Evolutionary conservation across 2,797 vertebrate genomes (phyloP), one percentile per base, ranked within the genome.

Genomic region (Sebastes itinus): DNA sequence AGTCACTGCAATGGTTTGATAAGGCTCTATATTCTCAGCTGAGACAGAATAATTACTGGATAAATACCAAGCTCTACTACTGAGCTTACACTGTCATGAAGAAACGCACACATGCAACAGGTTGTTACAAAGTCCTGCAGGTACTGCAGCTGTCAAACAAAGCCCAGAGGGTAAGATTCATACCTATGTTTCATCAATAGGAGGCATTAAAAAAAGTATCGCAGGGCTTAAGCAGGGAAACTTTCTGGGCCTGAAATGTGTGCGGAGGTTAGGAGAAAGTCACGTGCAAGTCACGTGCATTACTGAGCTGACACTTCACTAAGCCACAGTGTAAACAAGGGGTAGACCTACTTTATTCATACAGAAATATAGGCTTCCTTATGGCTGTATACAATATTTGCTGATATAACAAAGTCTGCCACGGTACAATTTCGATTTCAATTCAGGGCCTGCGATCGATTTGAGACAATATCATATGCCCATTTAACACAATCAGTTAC

Each of bases 101-200:
- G 27, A 67, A 82, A 61, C 5, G 3, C 27, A 54, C 6, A 56
- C 22, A 59, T 67, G 80, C 77, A 77, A 85, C 84, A 87, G 58
- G n/a, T 84, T 59, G 49, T 60, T 75, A 55, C 65, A 87, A 83
- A 32, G 42, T 52, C 70, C 54, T 61, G 74, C 23, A 60, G 74
- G 61, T 67, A 27, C n/a, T 2, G 30, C 60, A 68, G 74, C 38
- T 56, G 38, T 58, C 52, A 71, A 73, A 78, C 22, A 59, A 23
- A 55, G 23, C 80, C 64, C 25, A 0, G 5, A 28, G 49, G 46
- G n/a, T 25, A 60, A 32, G 49, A 80, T 55, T 68, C 63, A 63
- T 27, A 30, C 10, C 62, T 33, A 42, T 18, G 14, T 20, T 22
- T 60, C n/a, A 55, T 56, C 55, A 52, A n/a, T 7, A 28, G 5